phyloP scores from a whole-genome alignment of 2,113 vertebrate genomes.

The Corythoichthys haematopterus region DNA sequence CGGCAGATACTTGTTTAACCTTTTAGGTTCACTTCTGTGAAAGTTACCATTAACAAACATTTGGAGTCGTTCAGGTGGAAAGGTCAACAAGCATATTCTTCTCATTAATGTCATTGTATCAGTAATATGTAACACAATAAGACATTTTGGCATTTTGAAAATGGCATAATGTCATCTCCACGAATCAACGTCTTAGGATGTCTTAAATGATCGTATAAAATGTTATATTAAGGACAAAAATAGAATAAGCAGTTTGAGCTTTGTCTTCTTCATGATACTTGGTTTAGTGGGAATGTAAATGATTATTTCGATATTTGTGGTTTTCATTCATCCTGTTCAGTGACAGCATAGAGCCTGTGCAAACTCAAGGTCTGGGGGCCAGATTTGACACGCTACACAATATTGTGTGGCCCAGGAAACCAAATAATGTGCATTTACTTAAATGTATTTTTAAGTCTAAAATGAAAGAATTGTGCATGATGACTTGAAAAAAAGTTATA shows the following conservation, averaged over 20 bases:
- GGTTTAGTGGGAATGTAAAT: neutral
- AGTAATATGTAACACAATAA: neutral
- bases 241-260: neutral
- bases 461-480: too few relatives aligned
- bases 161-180: neutral
- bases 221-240: neutral
- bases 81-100: slow-evolving; percentile 1
- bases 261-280: neutral
- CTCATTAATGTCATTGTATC: neutral
- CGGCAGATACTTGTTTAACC: slow-evolving; percentile 45
- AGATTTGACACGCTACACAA: too few relatives aligned
- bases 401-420: too few relatives aligned
- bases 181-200: neutral
- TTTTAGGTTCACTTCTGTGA: slow-evolving; percentile 29
- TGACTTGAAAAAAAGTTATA: too few relatives aligned
- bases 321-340: too few relatives aligned
- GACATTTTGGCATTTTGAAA: slow-evolving; percentile 1
- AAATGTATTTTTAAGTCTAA: too few relatives aligned
- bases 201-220: neutral
- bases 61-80: slow-evolving; percentile 1
- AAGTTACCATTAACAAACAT: slow-evolving; percentile 25
- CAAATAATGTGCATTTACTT: too few relatives aligned
- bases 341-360: too few relatives aligned
- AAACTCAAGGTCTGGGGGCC: too few relatives aligned
- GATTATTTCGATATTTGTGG: neutral